A percentile compares a stretch with the other conserved stretches of the same genome.
These are phyloP conservation scores for Misgurnus anguillicaudatus DNA, from an alignment of 2,113 vertebrate genomes.

Conservation along the genomic window DNA sequence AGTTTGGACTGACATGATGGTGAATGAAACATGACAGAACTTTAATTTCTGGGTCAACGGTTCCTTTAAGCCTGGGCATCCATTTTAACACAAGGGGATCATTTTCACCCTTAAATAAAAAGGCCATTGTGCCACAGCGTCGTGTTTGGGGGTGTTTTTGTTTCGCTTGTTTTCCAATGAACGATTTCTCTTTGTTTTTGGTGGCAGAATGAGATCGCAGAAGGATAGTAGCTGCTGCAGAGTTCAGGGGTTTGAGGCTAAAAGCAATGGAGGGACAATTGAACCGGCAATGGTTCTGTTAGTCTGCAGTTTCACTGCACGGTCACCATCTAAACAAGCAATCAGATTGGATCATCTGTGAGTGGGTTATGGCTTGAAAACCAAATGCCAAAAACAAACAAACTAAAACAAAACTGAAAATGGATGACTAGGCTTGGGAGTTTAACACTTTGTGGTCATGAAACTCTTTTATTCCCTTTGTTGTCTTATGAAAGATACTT, in stretches of 20 bases:
- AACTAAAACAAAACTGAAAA: slow-evolving; percentile 71
- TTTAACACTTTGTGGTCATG: slow-evolving; percentile 43
- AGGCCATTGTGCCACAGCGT: slow-evolving; percentile 56
- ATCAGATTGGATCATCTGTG: slow-evolving; percentile 54
- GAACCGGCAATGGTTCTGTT: slow-evolving; percentile 64
- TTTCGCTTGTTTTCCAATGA: slow-evolving; percentile 12
- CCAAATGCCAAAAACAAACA: slow-evolving; percentile 53
- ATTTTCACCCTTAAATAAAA: slow-evolving; percentile 59
- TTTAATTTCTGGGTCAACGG: slow-evolving; percentile 10
- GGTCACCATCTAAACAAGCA: slow-evolving; percentile 43
- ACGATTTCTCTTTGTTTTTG: slow-evolving; percentile 3
- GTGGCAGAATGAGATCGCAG: slow-evolving; percentile 30
- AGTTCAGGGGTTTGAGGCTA: slow-evolving; percentile 69
- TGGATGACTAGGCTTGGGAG: slow-evolving; percentile 78
- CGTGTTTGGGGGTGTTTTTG: slow-evolving; percentile 14
- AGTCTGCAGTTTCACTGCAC: slow-evolving; percentile 64
- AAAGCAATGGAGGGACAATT: slow-evolving; percentile 69
- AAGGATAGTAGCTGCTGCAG: slow-evolving; percentile 53
- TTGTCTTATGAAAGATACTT: slow-evolving; percentile 64
- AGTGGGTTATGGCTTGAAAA: slow-evolving; percentile 48
- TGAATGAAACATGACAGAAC: background rate
- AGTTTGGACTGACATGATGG: background rate
- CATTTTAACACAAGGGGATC: slow-evolving; percentile 73
- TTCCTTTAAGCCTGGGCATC: slow-evolving; percentile 75
- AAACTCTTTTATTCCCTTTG: slow-evolving; percentile 22